phyloP scores from a whole-genome alignment of 2,113 vertebrate species.

The Tautogolabrus adspersus region DNA sequence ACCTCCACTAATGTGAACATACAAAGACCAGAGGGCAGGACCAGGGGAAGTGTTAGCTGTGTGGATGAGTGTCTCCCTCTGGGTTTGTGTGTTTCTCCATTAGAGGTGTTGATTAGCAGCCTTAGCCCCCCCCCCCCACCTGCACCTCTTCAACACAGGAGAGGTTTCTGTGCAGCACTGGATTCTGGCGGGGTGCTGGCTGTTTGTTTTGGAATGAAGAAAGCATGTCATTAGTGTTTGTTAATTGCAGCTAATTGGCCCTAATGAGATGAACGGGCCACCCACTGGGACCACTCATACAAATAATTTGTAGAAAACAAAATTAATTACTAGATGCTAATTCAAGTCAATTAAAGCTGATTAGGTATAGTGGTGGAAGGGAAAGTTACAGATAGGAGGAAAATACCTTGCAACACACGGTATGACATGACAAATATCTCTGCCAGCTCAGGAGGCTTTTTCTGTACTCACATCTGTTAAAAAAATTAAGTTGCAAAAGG shows the following conservation, averaged over 20 bases:
- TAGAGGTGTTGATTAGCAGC: slow-evolving; percentile 66
- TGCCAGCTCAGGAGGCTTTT: slow-evolving; percentile 19
- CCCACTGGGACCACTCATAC: slow-evolving; percentile 97
- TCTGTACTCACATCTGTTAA: no score
- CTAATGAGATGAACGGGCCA: slow-evolving; percentile 99
- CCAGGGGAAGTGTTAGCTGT: slow-evolving; percentile 19
- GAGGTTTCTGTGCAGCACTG: slow-evolving; percentile 64
- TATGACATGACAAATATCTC: slow-evolving; percentile 27
- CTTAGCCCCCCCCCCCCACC: slow-evolving; percentile 10
- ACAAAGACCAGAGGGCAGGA: slow-evolving; percentile 35
- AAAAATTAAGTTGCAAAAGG: no score
- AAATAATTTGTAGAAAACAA: slow-evolving; percentile 99
- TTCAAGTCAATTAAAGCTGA: slow-evolving; percentile 85
- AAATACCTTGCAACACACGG: slow-evolving; percentile 57
- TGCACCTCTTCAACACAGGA: slow-evolving; percentile 61
- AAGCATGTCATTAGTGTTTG: slow-evolving; percentile 98
- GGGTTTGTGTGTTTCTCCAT: slow-evolving; percentile 49
- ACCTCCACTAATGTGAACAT: slow-evolving; percentile 22
- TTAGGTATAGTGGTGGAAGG: slow-evolving; percentile 55
- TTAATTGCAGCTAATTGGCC: slow-evolving; percentile 99
- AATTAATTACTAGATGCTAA: slow-evolving; percentile 99
- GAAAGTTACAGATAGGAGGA: slow-evolving; percentile 63
- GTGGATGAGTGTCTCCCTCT: slow-evolving; percentile 52
- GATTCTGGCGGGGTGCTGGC: slow-evolving; percentile 75
- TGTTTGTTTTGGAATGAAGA: slow-evolving; percentile 85